Percentiles rank a stretch among this genome's conserved stretches.
Conservation (phyloP, 2,888 invertebrate species). For the Drosophila anomelani region DNA sequence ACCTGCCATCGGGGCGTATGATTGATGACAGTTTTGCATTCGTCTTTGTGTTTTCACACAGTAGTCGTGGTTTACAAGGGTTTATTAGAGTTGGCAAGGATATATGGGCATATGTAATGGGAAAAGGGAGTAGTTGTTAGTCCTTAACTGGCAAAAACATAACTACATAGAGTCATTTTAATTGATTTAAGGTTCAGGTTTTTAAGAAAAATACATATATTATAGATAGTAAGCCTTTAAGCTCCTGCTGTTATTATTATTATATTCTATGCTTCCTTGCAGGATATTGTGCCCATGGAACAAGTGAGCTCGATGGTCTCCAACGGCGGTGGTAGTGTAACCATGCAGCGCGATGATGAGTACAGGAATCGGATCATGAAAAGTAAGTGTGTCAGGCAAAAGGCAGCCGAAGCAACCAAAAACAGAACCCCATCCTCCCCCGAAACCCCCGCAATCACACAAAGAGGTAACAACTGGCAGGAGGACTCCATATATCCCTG, state of each 20-base stretch:
- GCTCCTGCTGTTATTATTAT: background rate
- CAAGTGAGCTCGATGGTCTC: conserved; percentile 84
- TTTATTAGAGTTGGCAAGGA: conserved; percentile 1
- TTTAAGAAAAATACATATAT: background rate
- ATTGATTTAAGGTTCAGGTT: background rate
- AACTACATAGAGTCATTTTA: background rate
- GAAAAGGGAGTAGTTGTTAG: background rate
- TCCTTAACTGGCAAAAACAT: background rate
- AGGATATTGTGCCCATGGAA: conserved; percentile 85
- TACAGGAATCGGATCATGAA: conserved; percentile 84
- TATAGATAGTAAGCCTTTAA: background rate
- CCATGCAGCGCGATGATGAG: conserved; percentile 84
- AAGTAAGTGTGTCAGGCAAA: conserved; percentile 81
- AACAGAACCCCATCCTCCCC: conserved; percentile 21
- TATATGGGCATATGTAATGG: conserved; percentile 9
- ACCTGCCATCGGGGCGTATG: conserved; percentile 34
- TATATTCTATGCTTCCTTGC: conserved; percentile 47
- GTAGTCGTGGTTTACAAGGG: conserved; percentile 14
- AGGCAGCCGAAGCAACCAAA: conserved; percentile 27
- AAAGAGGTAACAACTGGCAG: conserved; percentile 66
- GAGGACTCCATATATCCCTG: conserved; percentile 67
- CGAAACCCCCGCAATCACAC: conserved; percentile 34
- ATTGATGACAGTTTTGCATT: conserved; percentile 47
- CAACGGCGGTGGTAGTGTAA: conserved; percentile 83
- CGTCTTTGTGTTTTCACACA: conserved; percentile 26